Conservation (phyloP, 2,797 vertebrate species). For the Podargus strigoides region DNA sequence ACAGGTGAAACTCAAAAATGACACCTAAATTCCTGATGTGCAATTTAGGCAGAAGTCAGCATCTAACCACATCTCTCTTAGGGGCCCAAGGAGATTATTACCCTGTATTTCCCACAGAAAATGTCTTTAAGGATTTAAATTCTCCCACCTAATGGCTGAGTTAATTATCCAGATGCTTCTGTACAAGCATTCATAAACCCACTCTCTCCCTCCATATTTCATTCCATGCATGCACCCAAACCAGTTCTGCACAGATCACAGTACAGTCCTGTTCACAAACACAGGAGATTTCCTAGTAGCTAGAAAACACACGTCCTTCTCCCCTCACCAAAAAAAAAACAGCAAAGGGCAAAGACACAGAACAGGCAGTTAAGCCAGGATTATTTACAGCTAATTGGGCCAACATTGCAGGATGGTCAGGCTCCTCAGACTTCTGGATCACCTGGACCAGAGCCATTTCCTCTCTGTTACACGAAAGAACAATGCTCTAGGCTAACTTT, state of each 20-base stretch:
- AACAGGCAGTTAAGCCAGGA: background rate
- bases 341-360: background rate
- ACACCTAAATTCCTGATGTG: background rate
- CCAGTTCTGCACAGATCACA: background rate
- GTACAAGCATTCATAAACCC: background rate
- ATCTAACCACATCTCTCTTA: background rate
- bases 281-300: background rate
- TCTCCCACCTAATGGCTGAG: background rate
- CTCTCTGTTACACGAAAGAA: slow-evolving; percentile 2
- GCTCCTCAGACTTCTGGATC: slow-evolving; percentile 25
- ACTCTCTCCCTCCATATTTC: background rate
- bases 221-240: background rate
- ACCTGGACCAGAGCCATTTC: slow-evolving; percentile 11
- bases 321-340: accelerated
- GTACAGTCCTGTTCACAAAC: background rate
- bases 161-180: background rate
- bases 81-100: background rate
- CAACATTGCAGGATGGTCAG: background rate
- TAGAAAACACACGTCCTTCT: background rate
- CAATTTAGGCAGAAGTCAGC: background rate
- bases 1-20: background rate
- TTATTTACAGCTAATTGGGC: background rate
- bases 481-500: slow-evolving; percentile 7
- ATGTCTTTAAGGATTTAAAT: background rate
- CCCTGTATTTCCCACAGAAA: background rate